These are phyloP conservation scores for Nebria ingens DNA, from an alignment of 1,140 invertebrate species.

Conservation along the genomic window DNA sequence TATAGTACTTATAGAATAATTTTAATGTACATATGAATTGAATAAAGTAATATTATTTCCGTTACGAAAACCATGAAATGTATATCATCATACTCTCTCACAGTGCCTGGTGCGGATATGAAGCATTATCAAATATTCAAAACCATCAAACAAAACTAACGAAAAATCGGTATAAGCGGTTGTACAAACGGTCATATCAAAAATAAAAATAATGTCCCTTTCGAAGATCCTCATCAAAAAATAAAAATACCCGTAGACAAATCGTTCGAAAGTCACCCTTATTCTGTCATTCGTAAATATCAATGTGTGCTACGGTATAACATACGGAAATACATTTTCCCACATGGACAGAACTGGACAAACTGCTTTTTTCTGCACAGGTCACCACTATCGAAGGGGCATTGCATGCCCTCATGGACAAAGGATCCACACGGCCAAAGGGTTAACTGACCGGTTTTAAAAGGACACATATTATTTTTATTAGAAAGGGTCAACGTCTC, in stretches of 20 bases:
- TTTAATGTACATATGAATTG: too few species aligned
- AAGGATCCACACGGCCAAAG: conserved; percentile 4
- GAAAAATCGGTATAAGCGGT: background rate
- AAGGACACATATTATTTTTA: conserved; percentile 11
- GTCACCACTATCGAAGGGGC: background rate
- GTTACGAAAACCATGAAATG: too few species aligned
- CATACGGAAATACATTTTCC: background rate
- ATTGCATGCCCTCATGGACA: background rate
- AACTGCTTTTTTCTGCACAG: background rate
- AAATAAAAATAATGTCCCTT: conserved; percentile 9
- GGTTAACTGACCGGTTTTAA: conserved; percentile 13
- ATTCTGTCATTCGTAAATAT: background rate
- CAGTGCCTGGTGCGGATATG: too few species aligned
- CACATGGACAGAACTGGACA: conserved; percentile 7
- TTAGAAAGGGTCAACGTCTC: background rate
- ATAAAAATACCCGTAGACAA: conserved; percentile 6
- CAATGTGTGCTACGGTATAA: background rate
- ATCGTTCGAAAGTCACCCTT: background rate
- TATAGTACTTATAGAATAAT: too few species aligned
- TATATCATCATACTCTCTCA: too few species aligned
- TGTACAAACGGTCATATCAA: background rate
- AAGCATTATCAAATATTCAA: background rate
- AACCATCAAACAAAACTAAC: too few species aligned
- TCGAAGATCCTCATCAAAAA: conserved; percentile 2
- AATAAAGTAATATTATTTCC: too few species aligned